phyloP scores from a whole-genome alignment of 2,888 invertebrate species.

The Lacanobia wlatinum region DNA sequence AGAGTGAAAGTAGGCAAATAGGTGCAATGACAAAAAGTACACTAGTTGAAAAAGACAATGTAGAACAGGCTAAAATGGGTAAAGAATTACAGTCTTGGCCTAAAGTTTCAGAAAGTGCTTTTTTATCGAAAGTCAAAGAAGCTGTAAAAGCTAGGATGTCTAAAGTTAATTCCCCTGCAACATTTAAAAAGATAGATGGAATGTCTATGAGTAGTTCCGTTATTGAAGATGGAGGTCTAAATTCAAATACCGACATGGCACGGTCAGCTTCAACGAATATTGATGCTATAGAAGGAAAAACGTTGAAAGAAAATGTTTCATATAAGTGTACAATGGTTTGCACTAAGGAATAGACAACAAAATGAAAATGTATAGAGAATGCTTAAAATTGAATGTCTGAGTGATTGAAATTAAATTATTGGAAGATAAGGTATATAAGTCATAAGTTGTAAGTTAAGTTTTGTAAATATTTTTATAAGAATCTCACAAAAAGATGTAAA shows the following conservation, averaged over 20 bases:
- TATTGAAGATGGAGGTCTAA: constrained; percentile 8
- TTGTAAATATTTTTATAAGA: constrained; percentile 53
- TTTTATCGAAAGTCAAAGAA: constrained; percentile 74
- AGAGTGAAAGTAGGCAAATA: constrained; percentile 10
- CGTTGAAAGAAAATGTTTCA: constrained; percentile 80
- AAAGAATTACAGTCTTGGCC: constrained; percentile 59
- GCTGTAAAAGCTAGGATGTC: constrained; percentile 68
- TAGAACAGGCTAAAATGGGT: constrained; percentile 14
- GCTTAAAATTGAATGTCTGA: constrained; percentile 10
- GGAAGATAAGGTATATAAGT: neutral
- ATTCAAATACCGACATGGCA: constrained; percentile 66
- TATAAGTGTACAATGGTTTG: constrained; percentile 85
- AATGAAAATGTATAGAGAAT: neutral
- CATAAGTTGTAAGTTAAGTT: constrained; percentile 31
- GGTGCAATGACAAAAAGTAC: neutral
- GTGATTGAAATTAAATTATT: constrained; percentile 32
- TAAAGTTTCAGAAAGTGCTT: constrained; percentile 66
- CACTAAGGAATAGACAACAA: constrained; percentile 70
- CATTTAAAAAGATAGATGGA: constrained; percentile 12
- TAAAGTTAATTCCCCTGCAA: constrained; percentile 46
- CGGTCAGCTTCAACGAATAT: constrained; percentile 73
- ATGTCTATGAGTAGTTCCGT: neutral
- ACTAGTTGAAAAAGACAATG: constrained; percentile 3
- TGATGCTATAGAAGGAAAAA: constrained; percentile 54
- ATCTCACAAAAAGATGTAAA: constrained; percentile 2